These are phyloP conservation scores for Neopipo cinnamomea DNA, from an alignment of 2,113 vertebrate genomes.

Conservation along the genomic window DNA sequence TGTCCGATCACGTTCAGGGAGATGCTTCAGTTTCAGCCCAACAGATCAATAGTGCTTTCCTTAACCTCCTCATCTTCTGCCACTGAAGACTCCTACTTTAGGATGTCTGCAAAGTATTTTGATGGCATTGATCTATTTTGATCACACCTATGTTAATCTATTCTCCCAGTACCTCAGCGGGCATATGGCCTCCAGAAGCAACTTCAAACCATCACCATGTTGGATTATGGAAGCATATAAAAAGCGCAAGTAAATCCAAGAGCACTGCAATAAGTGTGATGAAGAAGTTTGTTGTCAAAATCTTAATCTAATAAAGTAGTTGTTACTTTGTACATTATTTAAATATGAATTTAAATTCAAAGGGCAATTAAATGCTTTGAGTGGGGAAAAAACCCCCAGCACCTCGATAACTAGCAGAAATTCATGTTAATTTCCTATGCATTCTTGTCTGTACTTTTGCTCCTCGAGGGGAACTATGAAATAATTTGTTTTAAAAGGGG, in stretches of 20 bases:
- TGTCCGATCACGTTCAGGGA: not conserved
- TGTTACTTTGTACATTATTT: not conserved
- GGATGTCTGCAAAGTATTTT: not conserved
- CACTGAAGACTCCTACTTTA: fast-evolving
- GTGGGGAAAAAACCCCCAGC: fast-evolving
- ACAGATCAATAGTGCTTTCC: not conserved
- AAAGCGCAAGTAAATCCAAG: fast-evolving
- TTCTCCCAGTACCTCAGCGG: not conserved
- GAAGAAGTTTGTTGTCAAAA: not conserved
- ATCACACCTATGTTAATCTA: not conserved
- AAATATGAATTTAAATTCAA: not conserved
- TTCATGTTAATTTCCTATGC: not conserved
- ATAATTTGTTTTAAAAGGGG: not conserved
- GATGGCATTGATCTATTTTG: not conserved
- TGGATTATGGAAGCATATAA: not conserved
- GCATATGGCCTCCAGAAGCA: not conserved
- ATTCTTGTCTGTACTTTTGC: not conserved
- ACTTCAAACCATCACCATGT: fast-evolving
- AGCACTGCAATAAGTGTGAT: fast-evolving
- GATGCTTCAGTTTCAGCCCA: not conserved
- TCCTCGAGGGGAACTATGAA: not conserved
- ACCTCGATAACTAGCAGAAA: not conserved
- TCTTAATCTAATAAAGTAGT: not conserved
- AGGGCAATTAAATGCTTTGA: not conserved
- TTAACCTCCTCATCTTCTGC: not conserved